A percentile compares a stretch with the other conserved stretches of the same genome.
Conservation (phyloP, 2,113 vertebrate species). For the Etia nguti region DNA sequence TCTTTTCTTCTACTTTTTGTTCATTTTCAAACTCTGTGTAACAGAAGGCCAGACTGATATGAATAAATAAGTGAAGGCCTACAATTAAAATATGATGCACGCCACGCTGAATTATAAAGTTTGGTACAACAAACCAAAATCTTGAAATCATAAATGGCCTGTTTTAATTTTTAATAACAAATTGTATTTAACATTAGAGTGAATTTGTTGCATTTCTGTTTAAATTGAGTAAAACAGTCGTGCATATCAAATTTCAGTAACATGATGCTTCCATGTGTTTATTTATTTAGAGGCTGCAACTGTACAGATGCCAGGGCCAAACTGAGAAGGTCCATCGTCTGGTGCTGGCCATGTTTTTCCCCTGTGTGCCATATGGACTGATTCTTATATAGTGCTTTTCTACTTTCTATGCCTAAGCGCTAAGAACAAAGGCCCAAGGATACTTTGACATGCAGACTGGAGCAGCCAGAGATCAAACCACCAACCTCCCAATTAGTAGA, state of each 20-base stretch:
- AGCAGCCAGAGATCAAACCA: neutral
- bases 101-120: neutral
- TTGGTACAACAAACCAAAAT: neutral
- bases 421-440: rapidly evolving
- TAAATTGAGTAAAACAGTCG: neutral
- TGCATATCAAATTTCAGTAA: neutral
- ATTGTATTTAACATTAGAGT: neutral
- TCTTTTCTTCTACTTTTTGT: neutral
- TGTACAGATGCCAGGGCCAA: neutral
- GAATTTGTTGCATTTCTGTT: neutral
- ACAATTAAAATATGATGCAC: neutral
- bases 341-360: rapidly evolving
- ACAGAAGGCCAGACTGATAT: neutral
- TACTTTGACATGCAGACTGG: neutral
- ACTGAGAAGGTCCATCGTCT: neutral
- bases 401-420: neutral
- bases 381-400: neutral
- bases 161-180: neutral
- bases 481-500: neutral
- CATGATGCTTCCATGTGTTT: neutral
- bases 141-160: rapidly evolving
- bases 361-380: too few species aligned
- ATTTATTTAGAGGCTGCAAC: neutral
- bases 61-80: neutral
- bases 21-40: neutral